These are phyloP conservation scores for Laticauda colubrina DNA, from an alignment of 2,113 vertebrate species.

Conservation along the genomic window DNA sequence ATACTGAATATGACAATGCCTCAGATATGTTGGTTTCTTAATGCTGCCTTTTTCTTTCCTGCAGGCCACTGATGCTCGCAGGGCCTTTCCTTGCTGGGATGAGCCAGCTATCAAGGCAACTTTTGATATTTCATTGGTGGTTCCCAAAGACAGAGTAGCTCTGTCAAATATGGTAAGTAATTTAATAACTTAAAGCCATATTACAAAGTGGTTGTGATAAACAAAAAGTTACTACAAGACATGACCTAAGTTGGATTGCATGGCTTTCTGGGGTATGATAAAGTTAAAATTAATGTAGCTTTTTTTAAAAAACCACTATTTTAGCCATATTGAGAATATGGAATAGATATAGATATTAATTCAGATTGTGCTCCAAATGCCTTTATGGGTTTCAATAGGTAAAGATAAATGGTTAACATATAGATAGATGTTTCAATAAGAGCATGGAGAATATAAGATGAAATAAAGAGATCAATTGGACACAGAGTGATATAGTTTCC, in stretches of 20 bases:
- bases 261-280: neutral
- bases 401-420: neutral
- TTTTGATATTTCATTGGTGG: slow-evolving; percentile 93
- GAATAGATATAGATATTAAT: neutral
- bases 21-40: slow-evolving; percentile 18
- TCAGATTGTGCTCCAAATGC: neutral
- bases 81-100: slow-evolving; percentile 98
- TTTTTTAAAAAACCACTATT: neutral
- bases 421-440: neutral
- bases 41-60: slow-evolving; percentile 39
- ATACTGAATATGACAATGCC: neutral
- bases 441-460: neutral
- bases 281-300: neutral
- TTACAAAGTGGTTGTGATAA: neutral
- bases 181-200: neutral
- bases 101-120: slow-evolving; percentile 98
- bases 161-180: slow-evolving; percentile 96
- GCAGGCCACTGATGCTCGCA: slow-evolving; percentile 94
- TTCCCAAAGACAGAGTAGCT: slow-evolving; percentile 96
- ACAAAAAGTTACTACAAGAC: neutral
- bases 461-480: neutral
- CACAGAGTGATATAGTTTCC: neutral
- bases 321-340: neutral
- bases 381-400: neutral
- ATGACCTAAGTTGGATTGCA: neutral